These are phyloP conservation scores for Gobionotothen gibberifrons DNA, from an alignment of 2,797 vertebrate genomes.

Conservation along the genomic window DNA sequence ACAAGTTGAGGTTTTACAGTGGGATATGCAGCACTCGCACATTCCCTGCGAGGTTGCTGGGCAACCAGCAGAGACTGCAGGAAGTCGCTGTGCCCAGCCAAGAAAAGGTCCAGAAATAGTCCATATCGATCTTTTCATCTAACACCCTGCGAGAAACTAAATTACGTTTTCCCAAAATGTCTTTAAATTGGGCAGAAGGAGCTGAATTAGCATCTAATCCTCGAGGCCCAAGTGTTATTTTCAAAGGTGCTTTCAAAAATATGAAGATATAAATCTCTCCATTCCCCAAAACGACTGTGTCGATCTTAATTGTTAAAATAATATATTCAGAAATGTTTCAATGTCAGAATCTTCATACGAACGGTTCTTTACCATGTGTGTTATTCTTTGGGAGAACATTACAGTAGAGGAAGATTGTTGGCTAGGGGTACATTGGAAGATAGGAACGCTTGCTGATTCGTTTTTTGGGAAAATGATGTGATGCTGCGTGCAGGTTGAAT, in stretches of 20 bases:
- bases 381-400: neutral
- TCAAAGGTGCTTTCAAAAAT: neutral
- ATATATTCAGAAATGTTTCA: neutral
- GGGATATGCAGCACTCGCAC: conserved; percentile 1
- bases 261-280: neutral
- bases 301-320: neutral
- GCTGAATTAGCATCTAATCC: neutral
- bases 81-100: conserved; percentile 16
- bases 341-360: neutral
- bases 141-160: conserved; percentile 7
- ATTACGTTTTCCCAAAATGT: conserved; percentile 2
- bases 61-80: conserved; percentile 34
- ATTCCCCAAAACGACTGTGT: conserved; percentile 1
- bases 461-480: conserved; percentile 57
- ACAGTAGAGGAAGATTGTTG: conserved; percentile 23
- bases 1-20: neutral
- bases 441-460: conserved; percentile 48
- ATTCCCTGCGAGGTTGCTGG: conserved; percentile 30
- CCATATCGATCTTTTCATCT: conserved; percentile 19
- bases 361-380: neutral
- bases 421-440: conserved; percentile 50
- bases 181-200: neutral
- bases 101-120: conserved; percentile 46
- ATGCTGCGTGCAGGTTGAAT: conserved; percentile 33
- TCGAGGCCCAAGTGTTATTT: neutral